Evolutionary conservation across 2,797 vertebrate species (phyloP), one percentile per base, ranked within the genome.

Genomic region (Pteronotus mesoamericanus): DNA sequence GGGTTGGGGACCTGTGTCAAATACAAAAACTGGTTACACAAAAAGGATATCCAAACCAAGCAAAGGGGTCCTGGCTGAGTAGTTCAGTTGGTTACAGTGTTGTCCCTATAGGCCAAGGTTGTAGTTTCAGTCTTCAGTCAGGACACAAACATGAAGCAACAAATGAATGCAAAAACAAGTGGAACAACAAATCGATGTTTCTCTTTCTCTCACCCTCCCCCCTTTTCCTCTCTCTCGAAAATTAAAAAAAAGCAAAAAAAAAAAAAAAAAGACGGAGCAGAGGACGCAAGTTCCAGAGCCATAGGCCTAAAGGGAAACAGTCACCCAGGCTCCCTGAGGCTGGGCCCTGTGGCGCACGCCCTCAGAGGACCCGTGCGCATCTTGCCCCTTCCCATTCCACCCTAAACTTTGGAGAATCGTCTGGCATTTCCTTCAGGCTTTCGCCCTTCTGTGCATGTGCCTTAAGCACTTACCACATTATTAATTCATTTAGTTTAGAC

Each of bases 401-500:
- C 32, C 34, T 26, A 14, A n/a, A 26, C 21, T 64, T 71, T 26
- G 46, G 53, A 80, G n/a, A 18, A 21, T 12, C 37, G 66, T 2
- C 9, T 26, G 26, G 39, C 64, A 2, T 74, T 91, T 44, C 16
- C 66, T 84, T 42, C 32, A 53, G 64, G 19, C 7, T 59, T 55
- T 69, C 6, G 57, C 1, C 19, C 22, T 6, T 84, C 32, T 55
- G 48, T 21, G 74, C 34, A 3, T 59, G 26, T 53, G 34, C 34
- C 83, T 77, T 39, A 66, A 87, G 57, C n/a, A 79, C 4, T 21
- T 32, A 53, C 18, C 59, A n/a, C 16, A 16, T n/a, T 64, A 53
- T 68, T 32, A n/a, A 68, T 59, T 96, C n/a, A 42, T 26, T n/a
- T 44, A 48, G 37, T 80, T 91, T 53, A 87, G 19, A 83, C 32